Base-by-base conservation (phyloP, 1,140 invertebrate genomes). In the Matsumurasca onukii region DNA sequence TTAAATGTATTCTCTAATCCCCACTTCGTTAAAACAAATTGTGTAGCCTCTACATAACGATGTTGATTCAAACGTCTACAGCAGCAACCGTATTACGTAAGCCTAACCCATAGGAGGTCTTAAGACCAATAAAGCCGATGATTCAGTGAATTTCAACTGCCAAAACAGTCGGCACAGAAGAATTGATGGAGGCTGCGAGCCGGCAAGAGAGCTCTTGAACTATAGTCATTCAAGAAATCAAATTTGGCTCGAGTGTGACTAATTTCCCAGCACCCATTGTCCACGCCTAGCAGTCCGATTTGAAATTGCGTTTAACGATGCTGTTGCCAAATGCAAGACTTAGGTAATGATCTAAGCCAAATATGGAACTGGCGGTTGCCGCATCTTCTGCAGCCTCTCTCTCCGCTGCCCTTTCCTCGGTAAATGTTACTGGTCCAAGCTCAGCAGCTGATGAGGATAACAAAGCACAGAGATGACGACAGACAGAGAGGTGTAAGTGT, bases 281-380 rank as follows among this genome's bases (percentile, higher is more conserved):
- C 55, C 24, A 39, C 34, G 17, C n/a, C n/a, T n/a, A 27, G n/a
- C 22, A 59, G 55, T 59, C 55, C 3, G 55, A 22, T 25, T 59
- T 59, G 55, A 59, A 59, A 59, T 29, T 59, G 22, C 55, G 55
- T 59, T 25, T 59, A 59, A 59, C 30, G 55, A n/a, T 27, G 24
- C 24, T 27, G 55, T 24, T 59, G 24, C 15, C 24, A 59, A 13
- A 20, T 24, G 25, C 15, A 5, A 27, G 9, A 27, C 55, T 12
- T 22, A n/a, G 49, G 49, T 59, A 59, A 59, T 59, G 22, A 29
- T 59, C 55, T 12, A 5, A 59, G 55, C 55, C 25, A 9, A 59
- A 29, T n/a, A 29, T 59, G 24, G 55, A 25, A 13, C 55, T 27
- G 12, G 5, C 22, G 3, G 9, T 12, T 12, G 24, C 25, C 22